Conservation (phyloP, 2,113 vertebrate species). For the Rhagologus leucostigma region DNA sequence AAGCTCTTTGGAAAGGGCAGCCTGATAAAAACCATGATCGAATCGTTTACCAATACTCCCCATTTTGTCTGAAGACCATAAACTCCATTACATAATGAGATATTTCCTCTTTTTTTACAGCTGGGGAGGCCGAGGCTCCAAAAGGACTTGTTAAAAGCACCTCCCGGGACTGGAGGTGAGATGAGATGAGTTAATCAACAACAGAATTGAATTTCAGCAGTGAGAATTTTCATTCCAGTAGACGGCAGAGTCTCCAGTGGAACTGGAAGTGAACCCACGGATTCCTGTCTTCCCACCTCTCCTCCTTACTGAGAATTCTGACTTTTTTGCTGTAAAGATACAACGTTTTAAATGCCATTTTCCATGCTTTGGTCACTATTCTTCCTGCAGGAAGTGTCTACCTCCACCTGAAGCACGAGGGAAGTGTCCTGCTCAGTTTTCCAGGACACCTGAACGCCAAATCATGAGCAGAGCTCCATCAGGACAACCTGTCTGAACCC, state of each 20-base stretch:
- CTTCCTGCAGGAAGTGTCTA: no score
- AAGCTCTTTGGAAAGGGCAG: neutral
- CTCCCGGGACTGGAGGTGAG: neutral
- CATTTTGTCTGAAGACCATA: neutral
- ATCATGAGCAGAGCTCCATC: neutral
- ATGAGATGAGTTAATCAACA: neutral
- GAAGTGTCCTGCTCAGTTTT: rapidly evolving
- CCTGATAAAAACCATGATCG: neutral
- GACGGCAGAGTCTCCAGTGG: neutral
- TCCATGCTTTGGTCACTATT: neutral
- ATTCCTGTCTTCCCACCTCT: neutral
- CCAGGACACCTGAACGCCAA: neutral
- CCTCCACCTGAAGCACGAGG: neutral
- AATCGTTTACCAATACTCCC: neutral
- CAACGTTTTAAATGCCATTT: neutral
- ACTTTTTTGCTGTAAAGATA: rapidly evolving
- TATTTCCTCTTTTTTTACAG: neutral
- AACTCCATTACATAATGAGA: neutral
- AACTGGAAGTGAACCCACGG: neutral
- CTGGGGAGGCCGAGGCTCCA: neutral
- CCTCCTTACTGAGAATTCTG: neutral
- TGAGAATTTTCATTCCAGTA: neutral
- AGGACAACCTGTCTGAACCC: neutral
- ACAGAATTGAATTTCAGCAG: neutral
- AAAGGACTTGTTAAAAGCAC: neutral